Evolutionary conservation across 2,888 invertebrate species (phyloP).

Genomic region (Rhagophthalmus giganteus): DNA sequence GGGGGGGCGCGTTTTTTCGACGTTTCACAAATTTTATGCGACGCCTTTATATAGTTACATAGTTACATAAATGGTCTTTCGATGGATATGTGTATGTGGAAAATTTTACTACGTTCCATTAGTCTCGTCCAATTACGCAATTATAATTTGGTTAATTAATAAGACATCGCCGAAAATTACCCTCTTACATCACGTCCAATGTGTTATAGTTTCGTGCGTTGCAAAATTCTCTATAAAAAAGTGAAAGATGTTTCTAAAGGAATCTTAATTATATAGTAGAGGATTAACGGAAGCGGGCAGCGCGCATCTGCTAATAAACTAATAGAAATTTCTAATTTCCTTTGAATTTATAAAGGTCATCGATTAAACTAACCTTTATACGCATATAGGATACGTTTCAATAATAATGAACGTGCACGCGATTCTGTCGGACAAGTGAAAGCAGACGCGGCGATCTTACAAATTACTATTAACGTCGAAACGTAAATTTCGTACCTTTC

Average conservation of each 20-base stretch:
- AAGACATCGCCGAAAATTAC: neutral
- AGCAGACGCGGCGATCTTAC: neutral
- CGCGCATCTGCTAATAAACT: neutral
- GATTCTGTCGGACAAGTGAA: neutral
- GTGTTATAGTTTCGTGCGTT: neutral
- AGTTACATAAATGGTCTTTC: too few species aligned
- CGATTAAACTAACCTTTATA: constrained; percentile 21
- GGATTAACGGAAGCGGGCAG: constrained; percentile 2
- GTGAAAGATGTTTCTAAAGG: constrained; percentile 5
- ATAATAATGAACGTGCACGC: neutral
- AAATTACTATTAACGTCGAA: neutral
- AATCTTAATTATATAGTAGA: constrained; percentile 2
- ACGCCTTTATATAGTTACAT: too few species aligned
- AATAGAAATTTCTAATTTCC: constrained; percentile 24
- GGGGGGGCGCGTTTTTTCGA: too few species aligned
- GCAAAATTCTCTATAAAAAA: neutral
- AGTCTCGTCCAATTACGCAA: too few species aligned
- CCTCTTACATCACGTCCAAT: neutral
- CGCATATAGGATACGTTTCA: too few species aligned
- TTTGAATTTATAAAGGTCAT: constrained; percentile 25
- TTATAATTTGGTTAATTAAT: neutral
- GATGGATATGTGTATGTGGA: too few species aligned
- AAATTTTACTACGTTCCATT: too few species aligned
- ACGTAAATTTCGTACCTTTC: neutral
- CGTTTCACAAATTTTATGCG: too few species aligned